These are phyloP conservation scores for Copidosoma floridanum DNA, from an alignment of 1,140 invertebrate species.

Conservation along the genomic window DNA sequence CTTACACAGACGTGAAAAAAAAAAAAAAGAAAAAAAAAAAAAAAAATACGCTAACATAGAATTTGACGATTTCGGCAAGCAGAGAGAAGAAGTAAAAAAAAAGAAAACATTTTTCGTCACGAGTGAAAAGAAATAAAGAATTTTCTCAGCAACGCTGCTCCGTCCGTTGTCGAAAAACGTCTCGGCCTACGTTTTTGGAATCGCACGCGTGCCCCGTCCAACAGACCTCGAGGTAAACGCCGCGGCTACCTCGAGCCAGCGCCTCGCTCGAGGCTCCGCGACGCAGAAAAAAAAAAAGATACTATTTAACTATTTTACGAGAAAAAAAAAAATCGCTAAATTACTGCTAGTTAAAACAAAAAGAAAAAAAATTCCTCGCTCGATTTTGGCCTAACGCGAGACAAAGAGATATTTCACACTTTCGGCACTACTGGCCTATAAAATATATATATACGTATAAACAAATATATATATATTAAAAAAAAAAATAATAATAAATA, in stretches of 20 bases:
- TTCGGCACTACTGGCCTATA: constrained; percentile 30
- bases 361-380: constrained; percentile 27
- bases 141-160: constrained; percentile 18
- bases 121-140: no score
- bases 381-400: constrained; percentile 35
- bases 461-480: constrained; percentile 17
- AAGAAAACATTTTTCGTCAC: no score
- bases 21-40: not conserved
- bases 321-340: constrained; percentile 20
- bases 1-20: not conserved
- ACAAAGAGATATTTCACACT: constrained; percentile 28
- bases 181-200: constrained; percentile 35
- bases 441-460: constrained; percentile 11
- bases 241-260: not conserved
- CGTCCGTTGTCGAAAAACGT: constrained; percentile 29
- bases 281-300: constrained; percentile 17
- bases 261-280: constrained; percentile 1
- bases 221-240: constrained; percentile 2
- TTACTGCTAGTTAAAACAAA: constrained; percentile 24
- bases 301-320: constrained; percentile 28
- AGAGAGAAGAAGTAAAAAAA: no score
- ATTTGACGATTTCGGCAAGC: not conserved
- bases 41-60: not conserved
- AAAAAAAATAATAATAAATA: no score
- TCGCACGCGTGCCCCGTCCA: constrained; percentile 27